Evolutionary conservation across 2,797 vertebrate species (phyloP), one percentile per base, ranked within the genome.

Genomic region (Scolopax bukidnonensis): DNA sequence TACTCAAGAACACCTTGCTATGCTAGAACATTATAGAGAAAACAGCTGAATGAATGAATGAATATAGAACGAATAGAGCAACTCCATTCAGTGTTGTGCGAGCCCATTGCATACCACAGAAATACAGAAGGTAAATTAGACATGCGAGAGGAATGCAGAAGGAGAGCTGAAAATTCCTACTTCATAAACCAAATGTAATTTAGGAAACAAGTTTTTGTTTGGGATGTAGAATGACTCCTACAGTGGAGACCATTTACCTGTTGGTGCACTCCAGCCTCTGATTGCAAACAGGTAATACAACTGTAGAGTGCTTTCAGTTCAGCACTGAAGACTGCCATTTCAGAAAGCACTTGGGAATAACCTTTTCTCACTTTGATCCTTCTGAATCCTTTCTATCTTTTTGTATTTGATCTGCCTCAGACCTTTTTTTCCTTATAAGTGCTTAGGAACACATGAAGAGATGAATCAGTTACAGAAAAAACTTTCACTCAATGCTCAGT

Each of bases 351-450:
- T 89, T 75, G 94, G 65, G 87, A 94, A 87, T 93, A 96, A 94
- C 89, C 82, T 97, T 94, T 92, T 57, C 92, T 86, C 33, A 47
- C 71, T 95, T 91, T 93, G 68, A 95, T 95, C 92, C 92, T 61
- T 74, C 70, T 92, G 82, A 94, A 96, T 96, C 93, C 76, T 73
- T 91, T 95, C 75, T 92, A 89, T 92, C 84, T 90, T 84, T 9
- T 91, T 87, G n/a, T 91, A 51, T 94, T 97, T 96, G 87, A 85
- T 89, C 45, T 94, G 65, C 20, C 30, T 95, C 61, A 73, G 27
- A 53, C 21, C n/a, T 75, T 92, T 90, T 90, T 86, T 53, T 74
- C 74, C 48, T 33, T 56, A 23, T 50, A 80, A 83, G n/a, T 61
- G 38, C 81, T 89, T 91, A 81, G 50, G 69, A 94, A 69, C 69